Evolutionary conservation across 2,888 invertebrate species (phyloP).

Genomic region (Lepidocyrtoides sp.): DNA sequence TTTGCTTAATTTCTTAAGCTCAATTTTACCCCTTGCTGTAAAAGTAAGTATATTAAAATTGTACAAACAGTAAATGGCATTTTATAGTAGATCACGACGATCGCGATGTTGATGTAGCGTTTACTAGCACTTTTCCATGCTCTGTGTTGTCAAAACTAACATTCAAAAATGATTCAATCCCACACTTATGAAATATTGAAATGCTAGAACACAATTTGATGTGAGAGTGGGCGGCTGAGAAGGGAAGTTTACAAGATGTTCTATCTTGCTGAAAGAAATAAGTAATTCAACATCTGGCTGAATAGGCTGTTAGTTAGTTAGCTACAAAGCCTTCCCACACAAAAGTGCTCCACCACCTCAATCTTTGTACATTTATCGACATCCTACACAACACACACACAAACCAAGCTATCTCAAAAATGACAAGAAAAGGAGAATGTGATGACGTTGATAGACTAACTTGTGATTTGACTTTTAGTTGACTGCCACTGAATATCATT

Average conservation of each 20-base stretch:
- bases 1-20: neutral
- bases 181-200: too few relatives aligned
- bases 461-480: slow-evolving; percentile 45
- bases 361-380: neutral
- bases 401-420: slow-evolving; percentile 16
- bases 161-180: too few relatives aligned
- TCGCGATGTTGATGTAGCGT: too few relatives aligned
- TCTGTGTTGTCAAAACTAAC: too few relatives aligned
- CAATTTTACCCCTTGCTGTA: neutral
- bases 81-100: too few relatives aligned
- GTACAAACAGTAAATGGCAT: too few relatives aligned
- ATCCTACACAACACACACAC: neutral
- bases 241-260: too few relatives aligned
- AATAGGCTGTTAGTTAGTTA: slow-evolving; percentile 14
- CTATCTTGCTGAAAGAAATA: too few relatives aligned
- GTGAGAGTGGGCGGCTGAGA: too few relatives aligned
- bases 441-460: slow-evolving; percentile 65
- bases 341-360: neutral
- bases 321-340: neutral
- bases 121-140: too few relatives aligned
- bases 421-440: slow-evolving; percentile 47
- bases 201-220: too few relatives aligned
- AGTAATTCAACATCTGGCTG: slow-evolving; percentile 50
- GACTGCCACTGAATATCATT: slow-evolving; percentile 29
- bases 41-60: too few relatives aligned